Evolutionary conservation across 53 echinoderm and acorn worm genomes (phyloP), one percentile per base, ranked within the genome.

Genomic region (Astropecten irregularis): DNA sequence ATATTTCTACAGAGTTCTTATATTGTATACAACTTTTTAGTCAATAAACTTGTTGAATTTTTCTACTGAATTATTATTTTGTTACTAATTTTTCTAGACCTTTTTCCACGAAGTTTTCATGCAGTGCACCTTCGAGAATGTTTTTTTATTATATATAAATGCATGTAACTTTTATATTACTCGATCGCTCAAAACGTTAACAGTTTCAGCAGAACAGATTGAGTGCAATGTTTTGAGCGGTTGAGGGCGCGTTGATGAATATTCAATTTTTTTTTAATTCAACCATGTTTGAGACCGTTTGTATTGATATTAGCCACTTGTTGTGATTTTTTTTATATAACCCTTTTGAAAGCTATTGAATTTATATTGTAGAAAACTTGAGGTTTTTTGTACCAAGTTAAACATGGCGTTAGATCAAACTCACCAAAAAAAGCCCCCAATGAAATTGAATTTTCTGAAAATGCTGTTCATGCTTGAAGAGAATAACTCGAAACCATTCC

Each of bases 11-110:
- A 74, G 74, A 74, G 74, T 74, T 74, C 74, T 74, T 74, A 74
- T 74, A 74, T 74, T 74, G 33, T 71, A 71, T 71, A 71, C 57
- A 54, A 74, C 73, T 74, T 74, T 74, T 56, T 74, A 74, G 74
- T 40, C 28, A 62, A 60, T 79, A 61, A 79, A 79, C 79, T 76
- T 56, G 56, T 79, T 13, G 56, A 44, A 35, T 62, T 57, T 73
- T 79, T 79, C 59, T 47, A 60, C 62, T 11, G 31, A 44, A 48
- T 62, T 62, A 47, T 79, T 79, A 11, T 61, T 79, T 60, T 60
- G 60, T 62, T 61, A 79, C 62, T 62, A 62, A 79, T 60, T 58
- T n/a, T 79, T 79, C 61, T 62, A 62, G 62, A 79, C 62, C 52
- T 61, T 62, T 79, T 62, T 30, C 40, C 20, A 40, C 10, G 35